Evolutionary conservation across 2,797 vertebrate species (phyloP).

Genomic region (Brotogeris chrysoptera): DNA sequence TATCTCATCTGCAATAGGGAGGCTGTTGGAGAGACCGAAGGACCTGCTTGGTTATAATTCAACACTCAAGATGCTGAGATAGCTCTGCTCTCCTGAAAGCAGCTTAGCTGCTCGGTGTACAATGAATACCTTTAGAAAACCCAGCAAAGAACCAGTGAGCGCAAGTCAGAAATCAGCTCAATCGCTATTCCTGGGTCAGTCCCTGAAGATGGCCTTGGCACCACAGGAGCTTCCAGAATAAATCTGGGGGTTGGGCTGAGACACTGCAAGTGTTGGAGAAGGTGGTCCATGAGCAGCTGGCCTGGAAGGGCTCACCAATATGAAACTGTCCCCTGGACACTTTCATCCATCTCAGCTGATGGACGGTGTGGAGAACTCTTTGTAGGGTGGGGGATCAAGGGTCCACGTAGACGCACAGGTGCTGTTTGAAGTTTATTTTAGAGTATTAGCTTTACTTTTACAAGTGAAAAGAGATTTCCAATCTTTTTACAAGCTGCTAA

Average conservation of each 20-base stretch:
- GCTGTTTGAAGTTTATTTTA: neutral
- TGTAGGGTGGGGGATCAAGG: neutral
- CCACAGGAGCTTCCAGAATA: neutral
- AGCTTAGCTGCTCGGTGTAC: neutral
- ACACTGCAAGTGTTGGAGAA: neutral
- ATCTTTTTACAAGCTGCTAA: neutral
- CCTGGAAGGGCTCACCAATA: neutral
- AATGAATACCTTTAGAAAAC: neutral
- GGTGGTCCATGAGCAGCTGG: neutral
- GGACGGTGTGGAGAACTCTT: neutral
- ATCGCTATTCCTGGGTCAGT: neutral
- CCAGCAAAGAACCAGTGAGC: neutral
- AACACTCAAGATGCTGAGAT: neutral
- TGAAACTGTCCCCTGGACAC: neutral
- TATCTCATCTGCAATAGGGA: neutral
- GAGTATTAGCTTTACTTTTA: neutral
- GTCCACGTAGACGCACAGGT: rapidly evolving
- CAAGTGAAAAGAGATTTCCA: neutral
- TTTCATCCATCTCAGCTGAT: neutral
- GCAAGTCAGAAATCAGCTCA: neutral
- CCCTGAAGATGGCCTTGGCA: neutral
- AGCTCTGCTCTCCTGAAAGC: neutral
- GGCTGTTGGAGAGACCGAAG: neutral
- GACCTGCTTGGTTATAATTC: neutral
- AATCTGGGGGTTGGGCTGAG: neutral